Percentiles rank a stretch among this genome's conserved stretches.
Conservation (phyloP, 1,140 invertebrate genomes). For the Ceratina calcarata region DNA sequence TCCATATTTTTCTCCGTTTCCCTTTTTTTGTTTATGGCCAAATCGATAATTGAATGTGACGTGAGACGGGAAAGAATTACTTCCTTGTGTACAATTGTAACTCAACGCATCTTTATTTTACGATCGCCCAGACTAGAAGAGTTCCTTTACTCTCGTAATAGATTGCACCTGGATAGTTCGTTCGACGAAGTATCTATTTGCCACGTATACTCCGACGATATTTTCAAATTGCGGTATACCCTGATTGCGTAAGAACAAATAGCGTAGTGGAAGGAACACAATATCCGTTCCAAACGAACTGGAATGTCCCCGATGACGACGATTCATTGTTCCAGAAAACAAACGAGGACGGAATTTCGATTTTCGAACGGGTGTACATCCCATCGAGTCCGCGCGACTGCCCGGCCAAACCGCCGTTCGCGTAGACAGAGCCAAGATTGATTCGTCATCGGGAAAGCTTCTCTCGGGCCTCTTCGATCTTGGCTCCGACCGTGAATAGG, state of each 20-base stretch:
- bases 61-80: not conserved
- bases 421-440: conserved; percentile 19
- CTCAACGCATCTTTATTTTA: not conserved
- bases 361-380: not conserved
- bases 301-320: not conserved
- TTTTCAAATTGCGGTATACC: no score
- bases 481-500: not conserved
- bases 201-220: no score
- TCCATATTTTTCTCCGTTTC: not conserved
- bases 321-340: conserved; percentile 4
- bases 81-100: not conserved
- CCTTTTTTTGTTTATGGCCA: not conserved
- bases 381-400: not conserved
- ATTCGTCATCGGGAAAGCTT: conserved; percentile 5
- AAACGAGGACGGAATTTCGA: conserved; percentile 3
- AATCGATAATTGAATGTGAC: conserved; percentile 10
- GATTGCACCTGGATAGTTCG: no score
- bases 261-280: no score
- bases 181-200: no score
- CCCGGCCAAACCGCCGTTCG: not conserved
- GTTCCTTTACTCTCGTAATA: no score
- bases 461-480: not conserved
- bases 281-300: not conserved
- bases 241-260: no score
- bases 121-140: not conserved